Base-by-base conservation (phyloP, 1,140 invertebrate species). In the Cataglyphis hispanica region DNA sequence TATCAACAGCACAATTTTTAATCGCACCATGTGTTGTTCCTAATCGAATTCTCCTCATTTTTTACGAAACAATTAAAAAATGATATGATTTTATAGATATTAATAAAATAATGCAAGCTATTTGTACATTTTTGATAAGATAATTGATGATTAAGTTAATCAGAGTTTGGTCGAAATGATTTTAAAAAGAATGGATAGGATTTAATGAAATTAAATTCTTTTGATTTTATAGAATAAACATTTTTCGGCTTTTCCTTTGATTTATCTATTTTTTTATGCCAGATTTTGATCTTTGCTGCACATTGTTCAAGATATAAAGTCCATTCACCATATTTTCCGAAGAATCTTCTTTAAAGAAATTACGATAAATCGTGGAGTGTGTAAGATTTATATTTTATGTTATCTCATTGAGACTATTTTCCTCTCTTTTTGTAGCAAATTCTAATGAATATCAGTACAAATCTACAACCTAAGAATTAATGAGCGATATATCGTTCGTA, bases 391-490 rank as follows among this genome's bases (percentile, higher is more conserved):
- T 89, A 31, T 31, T 31, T 31, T 90, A 91, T 86, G 77, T 77
- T 88, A 72, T 76, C 64, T 4, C 11, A 88, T 63, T 81, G 50
- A 50, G 13, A 91, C 84, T 86, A 84, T 84, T 31, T 31, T 8
- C 64, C 40, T 66, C 34, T 34, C 46, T 83, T 19, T 40, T 2
- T 90, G 90, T 92, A 92, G 89, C 53, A 78, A 87, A 93, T 94
- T 94, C 91, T 93, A 93, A 94, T 92, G 89, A 92, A 94, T 94
- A 91, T 93, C 94, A 94, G 94, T 94, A 94, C 94, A 94, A 94
- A 94, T 93, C 93, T 93, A 94, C 93, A 94, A 94, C 93, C 93
- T 92, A 91, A 90, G 53, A 60, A 70, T 81, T 87, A 89, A 91
- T 84, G 63, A 91, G 63, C 66, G 67, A 85, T 58, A 69, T 77